These are phyloP conservation scores for Bellardia bayeri DNA, from an alignment of 2,888 invertebrate genomes.

Conservation along the genomic window DNA sequence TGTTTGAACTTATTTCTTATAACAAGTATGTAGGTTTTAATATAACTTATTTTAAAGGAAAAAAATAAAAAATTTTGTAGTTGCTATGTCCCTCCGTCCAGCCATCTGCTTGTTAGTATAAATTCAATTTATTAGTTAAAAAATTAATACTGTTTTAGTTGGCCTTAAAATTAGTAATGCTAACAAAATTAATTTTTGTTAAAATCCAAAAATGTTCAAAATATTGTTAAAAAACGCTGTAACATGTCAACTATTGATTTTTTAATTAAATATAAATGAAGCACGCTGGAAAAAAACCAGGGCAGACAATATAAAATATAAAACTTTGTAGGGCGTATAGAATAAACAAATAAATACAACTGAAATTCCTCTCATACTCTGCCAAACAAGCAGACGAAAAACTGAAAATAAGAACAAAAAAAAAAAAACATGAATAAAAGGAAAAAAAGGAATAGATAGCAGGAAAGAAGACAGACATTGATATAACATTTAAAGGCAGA, in stretches of 20 bases:
- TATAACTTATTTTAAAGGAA: too few species aligned
- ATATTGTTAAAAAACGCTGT: conserved; percentile 22
- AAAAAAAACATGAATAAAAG: conserved; percentile 12
- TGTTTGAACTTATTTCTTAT: conserved; percentile 44
- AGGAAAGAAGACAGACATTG: neutral
- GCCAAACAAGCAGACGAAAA: conserved; percentile 12
- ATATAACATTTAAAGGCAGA: conserved; percentile 19
- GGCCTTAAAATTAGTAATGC: neutral
- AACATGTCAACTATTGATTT: conserved; percentile 72
- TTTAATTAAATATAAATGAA: conserved; percentile 72
- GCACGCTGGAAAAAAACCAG: conserved; percentile 55
- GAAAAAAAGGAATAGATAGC: neutral
- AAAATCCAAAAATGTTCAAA: conserved; percentile 3
- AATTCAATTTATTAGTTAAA: too few species aligned
- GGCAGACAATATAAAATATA: conserved; percentile 53
- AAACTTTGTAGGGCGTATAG: conserved; percentile 35
- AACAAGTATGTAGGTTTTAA: conserved; percentile 1
- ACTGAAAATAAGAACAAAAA: conserved; percentile 23
- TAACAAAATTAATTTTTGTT: conserved; percentile 12
- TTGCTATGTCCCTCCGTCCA: too few species aligned
- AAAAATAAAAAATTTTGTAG: too few species aligned
- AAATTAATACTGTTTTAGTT: too few species aligned
- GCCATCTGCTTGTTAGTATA: too few species aligned
- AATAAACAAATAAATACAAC: conserved; percentile 13
- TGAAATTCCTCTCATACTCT: neutral